Conservation (phyloP, 2,888 invertebrate genomes). For the Eilema depressum region DNA sequence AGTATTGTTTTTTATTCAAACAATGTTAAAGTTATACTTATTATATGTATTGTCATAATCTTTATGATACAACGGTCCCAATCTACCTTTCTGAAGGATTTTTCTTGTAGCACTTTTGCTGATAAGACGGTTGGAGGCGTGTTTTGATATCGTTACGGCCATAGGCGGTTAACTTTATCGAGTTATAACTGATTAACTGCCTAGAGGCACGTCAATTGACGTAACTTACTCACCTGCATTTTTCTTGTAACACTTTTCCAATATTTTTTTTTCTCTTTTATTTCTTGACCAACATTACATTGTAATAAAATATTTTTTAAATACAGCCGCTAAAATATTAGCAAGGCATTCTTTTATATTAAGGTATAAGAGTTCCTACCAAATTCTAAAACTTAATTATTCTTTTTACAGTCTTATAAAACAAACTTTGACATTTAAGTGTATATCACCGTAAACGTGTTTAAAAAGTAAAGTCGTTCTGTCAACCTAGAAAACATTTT, state of each 20-base stretch:
- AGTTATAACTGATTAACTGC: not conserved
- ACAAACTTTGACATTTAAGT: conserved; percentile 40
- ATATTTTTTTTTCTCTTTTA: not conserved
- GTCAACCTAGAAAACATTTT: conserved; percentile 64
- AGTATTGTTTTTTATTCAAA: too few species aligned
- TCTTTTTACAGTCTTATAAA: conserved; percentile 31
- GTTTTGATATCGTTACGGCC: not conserved
- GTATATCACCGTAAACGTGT: conserved; percentile 37
- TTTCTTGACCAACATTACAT: too few species aligned
- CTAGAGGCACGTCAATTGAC: not conserved
- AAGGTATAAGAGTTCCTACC: not conserved
- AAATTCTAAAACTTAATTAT: conserved; percentile 40
- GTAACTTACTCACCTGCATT: not conserved
- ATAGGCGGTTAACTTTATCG: not conserved
- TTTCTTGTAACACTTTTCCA: not conserved
- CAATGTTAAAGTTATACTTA: too few species aligned
- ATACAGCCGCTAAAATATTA: not conserved
- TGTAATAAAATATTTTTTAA: too few species aligned
- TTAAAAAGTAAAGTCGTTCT: conserved; percentile 44
- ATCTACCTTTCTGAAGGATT: not conserved
- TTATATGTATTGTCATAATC: too few species aligned
- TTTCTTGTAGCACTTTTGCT: not conserved
- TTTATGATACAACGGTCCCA: not conserved
- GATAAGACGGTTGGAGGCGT: not conserved
- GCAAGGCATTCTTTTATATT: not conserved